A percentile compares a stretch with the other conserved stretches of the same genome.
Conservation (phyloP, 92 coral and sea anemone genomes). For the Epizoanthus scotinus region DNA sequence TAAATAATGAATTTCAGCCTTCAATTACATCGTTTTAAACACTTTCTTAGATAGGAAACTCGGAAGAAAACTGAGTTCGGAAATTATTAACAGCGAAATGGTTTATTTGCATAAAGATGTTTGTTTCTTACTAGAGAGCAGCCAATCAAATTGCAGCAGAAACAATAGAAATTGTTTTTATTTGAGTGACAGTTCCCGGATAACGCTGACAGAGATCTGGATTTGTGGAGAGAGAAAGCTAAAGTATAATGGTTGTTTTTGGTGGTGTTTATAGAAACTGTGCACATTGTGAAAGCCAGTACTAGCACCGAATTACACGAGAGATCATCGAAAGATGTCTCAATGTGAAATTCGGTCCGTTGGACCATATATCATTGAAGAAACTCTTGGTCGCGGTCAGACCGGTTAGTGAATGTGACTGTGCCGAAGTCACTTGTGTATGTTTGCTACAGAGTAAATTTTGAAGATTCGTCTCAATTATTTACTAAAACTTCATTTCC, state of each 20-base stretch:
- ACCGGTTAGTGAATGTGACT: constrained; percentile 65
- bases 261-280: constrained; percentile 27
- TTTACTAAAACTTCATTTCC: constrained; percentile 30
- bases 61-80: neutral
- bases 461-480: constrained; percentile 38
- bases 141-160: constrained; percentile 22
- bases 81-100: neutral
- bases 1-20: constrained; percentile 2
- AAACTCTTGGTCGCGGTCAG: constrained; percentile 95
- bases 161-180: constrained; percentile 28
- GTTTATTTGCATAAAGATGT: neutral
- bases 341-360: constrained; percentile 79
- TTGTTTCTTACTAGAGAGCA: constrained; percentile 9
- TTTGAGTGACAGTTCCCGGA: constrained; percentile 48
- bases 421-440: constrained; percentile 2
- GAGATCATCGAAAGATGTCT: constrained; percentile 59
- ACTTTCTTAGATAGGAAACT: neutral
- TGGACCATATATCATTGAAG: constrained; percentile 92
- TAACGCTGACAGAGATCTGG: constrained; percentile 15
- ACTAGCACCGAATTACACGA: neutral
- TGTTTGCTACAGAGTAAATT: neutral
- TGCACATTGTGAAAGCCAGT: constrained; percentile 12
- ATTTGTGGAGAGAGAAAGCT: constrained; percentile 1
- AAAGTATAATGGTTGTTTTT: constrained; percentile 19
- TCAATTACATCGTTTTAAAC: neutral